A percentile compares a stretch with the other conserved stretches of the same genome.
Conservation (phyloP, 1,140 invertebrate species). For the Drosophila neocordata region DNA sequence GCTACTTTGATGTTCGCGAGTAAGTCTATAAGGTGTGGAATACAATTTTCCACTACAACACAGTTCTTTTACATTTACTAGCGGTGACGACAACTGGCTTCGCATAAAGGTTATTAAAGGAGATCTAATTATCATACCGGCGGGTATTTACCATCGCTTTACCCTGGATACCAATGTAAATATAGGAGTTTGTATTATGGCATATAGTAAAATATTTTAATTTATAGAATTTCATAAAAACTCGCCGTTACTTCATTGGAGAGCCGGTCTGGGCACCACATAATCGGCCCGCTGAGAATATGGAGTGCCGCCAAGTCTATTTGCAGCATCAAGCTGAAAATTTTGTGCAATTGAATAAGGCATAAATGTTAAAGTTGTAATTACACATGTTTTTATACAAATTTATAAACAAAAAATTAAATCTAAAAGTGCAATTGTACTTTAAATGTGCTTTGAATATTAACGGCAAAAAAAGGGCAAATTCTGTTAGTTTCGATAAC, state of each 20-base stretch:
- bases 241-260: constrained; percentile 94
- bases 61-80: constrained; percentile 24
- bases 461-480: not conserved
- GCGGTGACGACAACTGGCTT: constrained; percentile 93
- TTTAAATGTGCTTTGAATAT: not conserved
- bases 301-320: constrained; percentile 90
- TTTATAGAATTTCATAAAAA: constrained; percentile 93
- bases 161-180: constrained; percentile 92
- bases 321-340: constrained; percentile 85
- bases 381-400: not conserved
- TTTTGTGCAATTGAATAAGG: constrained; percentile 82
- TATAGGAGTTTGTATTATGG: not conserved
- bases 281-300: constrained; percentile 94
- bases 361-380: constrained; percentile 19
- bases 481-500: not conserved
- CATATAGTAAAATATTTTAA: constrained; percentile 30
- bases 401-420: not conserved
- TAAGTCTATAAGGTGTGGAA: constrained; percentile 38
- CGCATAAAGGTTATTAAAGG: constrained; percentile 92
- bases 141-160: constrained; percentile 99
- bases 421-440: not conserved
- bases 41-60: not conserved
- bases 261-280: constrained; percentile 96
- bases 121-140: constrained; percentile 96
- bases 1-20: constrained; percentile 98